Evolutionary conservation across 1,140 invertebrate species (phyloP).

Genomic region (Panagrolaimus sp.): DNA sequence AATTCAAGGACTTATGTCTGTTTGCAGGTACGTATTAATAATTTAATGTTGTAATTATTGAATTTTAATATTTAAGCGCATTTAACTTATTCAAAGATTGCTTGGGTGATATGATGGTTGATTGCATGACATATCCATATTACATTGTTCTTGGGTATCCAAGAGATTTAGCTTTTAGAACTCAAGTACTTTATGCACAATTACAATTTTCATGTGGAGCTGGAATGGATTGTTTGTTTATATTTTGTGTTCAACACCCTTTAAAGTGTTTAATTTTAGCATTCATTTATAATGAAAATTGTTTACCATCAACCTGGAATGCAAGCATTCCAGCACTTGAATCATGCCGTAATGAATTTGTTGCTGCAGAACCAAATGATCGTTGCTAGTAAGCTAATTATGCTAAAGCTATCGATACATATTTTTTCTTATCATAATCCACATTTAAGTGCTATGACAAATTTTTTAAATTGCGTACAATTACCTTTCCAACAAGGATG

Average conservation of each 20-base stretch:
- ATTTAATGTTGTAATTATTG: not conserved
- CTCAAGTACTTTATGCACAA: not conserved
- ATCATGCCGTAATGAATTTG: not conserved
- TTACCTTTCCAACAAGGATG: slow-evolving; percentile 9
- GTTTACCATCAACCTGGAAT: not conserved
- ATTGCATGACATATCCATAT: not conserved
- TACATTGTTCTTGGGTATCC: not conserved
- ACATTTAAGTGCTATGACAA: not conserved
- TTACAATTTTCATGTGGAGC: slow-evolving; percentile 1
- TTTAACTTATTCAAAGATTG: slow-evolving; percentile 11
- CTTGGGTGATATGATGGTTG: not conserved
- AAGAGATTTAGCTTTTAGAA: not conserved
- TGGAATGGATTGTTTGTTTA: not conserved
- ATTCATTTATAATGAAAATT: slow-evolving; percentile 10
- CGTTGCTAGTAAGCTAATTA: slow-evolving; percentile 4
- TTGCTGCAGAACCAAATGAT: not conserved
- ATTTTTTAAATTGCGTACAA: slow-evolving; percentile 3
- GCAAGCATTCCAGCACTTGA: not conserved
- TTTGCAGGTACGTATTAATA: not conserved
- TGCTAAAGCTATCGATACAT: too few species aligned
- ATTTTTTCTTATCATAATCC: too few species aligned
- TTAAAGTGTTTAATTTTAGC: not conserved
- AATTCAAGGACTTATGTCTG: slow-evolving; percentile 3
- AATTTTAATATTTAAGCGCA: not conserved
- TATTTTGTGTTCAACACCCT: not conserved